phyloP scores from a whole-genome alignment of 2,113 vertebrate genomes.

The cattle (Bos taurus) region ARS-UCD2.0 NC_037351.1:27808501-27809000 shows the following conservation, averaged over 20 bases:
- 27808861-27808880: neutral
- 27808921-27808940: neutral
- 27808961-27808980: neutral
- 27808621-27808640: neutral
- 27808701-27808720: neutral
- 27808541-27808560: neutral
- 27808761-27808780: neutral
- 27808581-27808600: neutral
- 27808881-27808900: neutral
- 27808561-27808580: neutral
- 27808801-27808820: neutral
- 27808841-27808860: neutral
- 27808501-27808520: neutral
- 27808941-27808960: neutral
- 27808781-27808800: neutral
- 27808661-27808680: neutral
- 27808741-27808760: neutral
- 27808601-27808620: neutral
- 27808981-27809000: neutral
- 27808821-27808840: neutral
- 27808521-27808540: neutral
- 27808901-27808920: neutral
- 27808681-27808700: neutral
- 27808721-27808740: neutral
- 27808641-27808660: neutral